Evolutionary conservation across 2,797 vertebrate genomes (phyloP), one percentile per base, ranked within the genome.

Genomic region (Parauchenoglanis punctatus): DNA sequence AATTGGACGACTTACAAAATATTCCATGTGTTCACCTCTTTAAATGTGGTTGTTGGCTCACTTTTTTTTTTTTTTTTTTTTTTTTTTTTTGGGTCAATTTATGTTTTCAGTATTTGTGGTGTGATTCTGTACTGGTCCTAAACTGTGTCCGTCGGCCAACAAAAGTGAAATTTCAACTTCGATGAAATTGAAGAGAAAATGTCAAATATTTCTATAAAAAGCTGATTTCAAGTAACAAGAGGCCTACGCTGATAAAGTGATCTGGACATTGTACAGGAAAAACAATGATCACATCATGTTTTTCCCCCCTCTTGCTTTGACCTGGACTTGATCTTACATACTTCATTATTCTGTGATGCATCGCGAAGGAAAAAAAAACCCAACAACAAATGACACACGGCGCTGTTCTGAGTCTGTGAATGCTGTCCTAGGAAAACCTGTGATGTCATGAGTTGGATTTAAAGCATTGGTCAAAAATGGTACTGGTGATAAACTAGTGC

Each of bases 391-490:
- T 54, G n/a, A 11, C 54, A 59, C 18, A 59, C 25, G 44, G 59
- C 25, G 65, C 81, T 82, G 25, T 28, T 67, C 8, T 83, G 8
- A 83, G 28, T 73, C 54, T 80, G 77, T 80, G 76, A 80, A 80
- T 35, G 54, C 18, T 59, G 18, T 35, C 25, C 40, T 5, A 11
- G 56, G 44, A 83, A 65, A 76, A 46, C 40, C 81, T 13, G 63
- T 84, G 52, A 70, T 54, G 28, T 59, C 25, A 18, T 20, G 73
- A 52, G 40, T 61, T 61, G 17, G 11, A 61, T 70, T 80, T 80
- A 80, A 87, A 52, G 56, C 83, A 46, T 54, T 10, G 6, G 65
- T 70, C 54, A 72, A 28, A 87, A 78, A 72, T 67, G 58, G 61
- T 58, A 20, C 85, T 40, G 5, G 52, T 54, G 61, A 54, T 84